These are phyloP conservation scores for Betta splendens DNA, from an alignment of 2,797 vertebrate species.

Conservation along the genomic window DNA sequence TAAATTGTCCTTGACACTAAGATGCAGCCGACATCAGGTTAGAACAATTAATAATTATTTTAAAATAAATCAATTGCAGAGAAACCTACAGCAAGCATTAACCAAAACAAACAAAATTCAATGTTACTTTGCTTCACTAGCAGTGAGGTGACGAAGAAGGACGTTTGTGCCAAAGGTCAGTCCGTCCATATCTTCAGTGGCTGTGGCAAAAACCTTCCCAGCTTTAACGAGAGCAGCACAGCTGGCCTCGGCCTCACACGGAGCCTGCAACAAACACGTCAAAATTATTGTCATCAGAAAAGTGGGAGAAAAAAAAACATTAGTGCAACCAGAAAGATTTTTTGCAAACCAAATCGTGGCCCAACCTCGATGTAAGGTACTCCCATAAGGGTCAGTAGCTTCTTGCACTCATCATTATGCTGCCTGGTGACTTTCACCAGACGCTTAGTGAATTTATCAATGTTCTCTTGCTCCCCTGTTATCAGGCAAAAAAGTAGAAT, in stretches of 20 bases:
- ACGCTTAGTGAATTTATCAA: slow-evolving; percentile 94
- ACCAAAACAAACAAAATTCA: no score
- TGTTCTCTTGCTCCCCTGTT: slow-evolving; percentile 86
- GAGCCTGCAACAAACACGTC: slow-evolving; percentile 75
- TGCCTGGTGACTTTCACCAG: slow-evolving; percentile 95
- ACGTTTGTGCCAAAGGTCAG: slow-evolving; percentile 94
- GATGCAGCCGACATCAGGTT: no score
- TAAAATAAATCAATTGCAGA: neutral
- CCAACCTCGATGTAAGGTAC: slow-evolving; percentile 90
- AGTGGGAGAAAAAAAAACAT: no score
- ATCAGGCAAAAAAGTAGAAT: neutral
- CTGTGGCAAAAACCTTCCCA: slow-evolving; percentile 92
- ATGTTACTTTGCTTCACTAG: slow-evolving; percentile 92
- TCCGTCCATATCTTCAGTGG: slow-evolving; percentile 98
- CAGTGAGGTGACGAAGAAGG: slow-evolving; percentile 91
- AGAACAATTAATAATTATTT: neutral
- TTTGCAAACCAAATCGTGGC: neutral
- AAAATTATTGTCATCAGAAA: neutral
- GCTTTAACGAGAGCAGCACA: slow-evolving; percentile 93
- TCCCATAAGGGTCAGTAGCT: slow-evolving; percentile 91
- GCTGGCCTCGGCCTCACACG: slow-evolving; percentile 95
- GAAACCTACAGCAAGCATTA: neutral
- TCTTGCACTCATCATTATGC: slow-evolving; percentile 95
- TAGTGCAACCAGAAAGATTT: no score
- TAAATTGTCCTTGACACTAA: neutral